Conservation (phyloP, 1,140 invertebrate species). For the Camponotus pennsylvanicus region DNA sequence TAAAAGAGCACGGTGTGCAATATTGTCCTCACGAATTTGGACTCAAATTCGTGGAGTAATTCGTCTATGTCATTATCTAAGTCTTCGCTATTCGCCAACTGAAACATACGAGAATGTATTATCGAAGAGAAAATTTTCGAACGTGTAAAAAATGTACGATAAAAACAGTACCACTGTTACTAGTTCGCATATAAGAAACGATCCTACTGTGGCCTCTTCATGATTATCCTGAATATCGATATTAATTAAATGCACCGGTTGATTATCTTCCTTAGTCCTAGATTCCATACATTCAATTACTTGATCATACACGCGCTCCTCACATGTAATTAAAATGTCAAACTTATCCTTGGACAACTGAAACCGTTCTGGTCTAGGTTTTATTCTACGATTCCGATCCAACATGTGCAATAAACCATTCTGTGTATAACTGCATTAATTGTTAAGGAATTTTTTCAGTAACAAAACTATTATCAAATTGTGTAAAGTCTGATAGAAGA, state of each 20-base stretch:
- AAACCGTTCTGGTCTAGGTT: constrained; percentile 97
- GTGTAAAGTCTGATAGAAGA: too few species aligned
- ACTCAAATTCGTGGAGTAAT: constrained; percentile 97
- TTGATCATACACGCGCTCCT: constrained; percentile 99
- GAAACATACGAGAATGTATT: constrained; percentile 78
- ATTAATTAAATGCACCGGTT: constrained; percentile 98
- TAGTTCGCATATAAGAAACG: constrained; percentile 99
- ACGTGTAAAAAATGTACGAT: constrained; percentile 10
- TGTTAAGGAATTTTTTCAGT: constrained; percentile 48
- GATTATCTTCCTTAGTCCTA: constrained; percentile 90
- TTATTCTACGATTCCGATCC: constrained; percentile 98
- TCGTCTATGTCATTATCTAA: constrained; percentile 99
- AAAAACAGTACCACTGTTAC: constrained; percentile 91
- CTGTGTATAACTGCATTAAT: constrained; percentile 94
- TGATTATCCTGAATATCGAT: constrained; percentile 99
- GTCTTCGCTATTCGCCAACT: constrained; percentile 96
- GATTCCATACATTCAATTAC: constrained; percentile 92
- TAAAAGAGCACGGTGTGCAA: constrained; percentile 98
- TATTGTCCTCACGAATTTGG: constrained; percentile 94
- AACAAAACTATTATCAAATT: background rate
- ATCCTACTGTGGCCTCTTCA: constrained; percentile 99
- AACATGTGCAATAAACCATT: constrained; percentile 99
- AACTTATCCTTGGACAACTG: constrained; percentile 96
- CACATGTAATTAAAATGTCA: constrained; percentile 98
- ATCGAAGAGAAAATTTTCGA: background rate